Percentiles rank a stretch among this genome's conserved stretches.
phyloP scores from a whole-genome alignment of 2,113 vertebrate species.

The Micromys minutus region DNA sequence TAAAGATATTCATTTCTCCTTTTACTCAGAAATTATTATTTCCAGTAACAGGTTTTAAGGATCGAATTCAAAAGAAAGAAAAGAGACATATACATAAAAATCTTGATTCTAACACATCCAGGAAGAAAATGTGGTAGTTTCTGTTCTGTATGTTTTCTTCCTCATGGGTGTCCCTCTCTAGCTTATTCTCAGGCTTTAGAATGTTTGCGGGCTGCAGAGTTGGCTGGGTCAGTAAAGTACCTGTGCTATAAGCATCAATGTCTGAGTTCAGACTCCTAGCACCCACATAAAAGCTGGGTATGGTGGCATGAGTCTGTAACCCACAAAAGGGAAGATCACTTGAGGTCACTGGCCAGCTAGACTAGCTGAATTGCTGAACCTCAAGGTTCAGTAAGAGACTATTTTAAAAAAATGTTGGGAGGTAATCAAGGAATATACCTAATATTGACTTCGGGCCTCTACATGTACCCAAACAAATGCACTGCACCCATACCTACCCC shows the following conservation, averaged over 20 bases:
- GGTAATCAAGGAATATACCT: neutral
- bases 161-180: neutral
- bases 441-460: neutral
- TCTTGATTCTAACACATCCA: neutral
- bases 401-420: neutral
- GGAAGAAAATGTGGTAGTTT: neutral
- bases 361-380: neutral
- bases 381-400: neutral
- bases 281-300: neutral
- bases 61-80: constrained; percentile 44
- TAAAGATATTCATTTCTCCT: neutral
- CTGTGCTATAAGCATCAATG: neutral
- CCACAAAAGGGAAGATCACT: neutral
- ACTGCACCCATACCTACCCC: too few species aligned
- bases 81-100: constrained; percentile 2
- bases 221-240: neutral
- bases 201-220: neutral
- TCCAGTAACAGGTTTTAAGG: constrained; percentile 41
- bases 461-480: neutral
- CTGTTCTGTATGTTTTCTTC: neutral
- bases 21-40: constrained; percentile 39
- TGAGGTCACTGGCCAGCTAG: neutral
- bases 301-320: neutral
- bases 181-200: neutral
- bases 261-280: neutral